Conservation (phyloP, 2,888 invertebrate genomes). For the Lydus trimaculatus region DNA sequence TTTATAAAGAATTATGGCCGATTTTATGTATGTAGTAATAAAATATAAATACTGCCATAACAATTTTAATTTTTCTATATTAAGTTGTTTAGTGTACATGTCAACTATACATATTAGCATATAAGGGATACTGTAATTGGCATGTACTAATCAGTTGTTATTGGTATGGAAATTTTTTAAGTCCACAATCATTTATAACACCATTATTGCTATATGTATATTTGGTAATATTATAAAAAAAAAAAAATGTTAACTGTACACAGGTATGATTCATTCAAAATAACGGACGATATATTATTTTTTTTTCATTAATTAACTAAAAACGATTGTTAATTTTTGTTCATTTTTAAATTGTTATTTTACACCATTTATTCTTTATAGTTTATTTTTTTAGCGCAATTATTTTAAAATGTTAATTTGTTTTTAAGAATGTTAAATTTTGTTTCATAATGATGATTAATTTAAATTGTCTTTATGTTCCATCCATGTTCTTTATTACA, state of each 20-base stretch:
- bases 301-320: neutral
- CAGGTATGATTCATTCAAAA: neutral
- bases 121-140: constrained; percentile 7
- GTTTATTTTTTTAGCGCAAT: constrained; percentile 50
- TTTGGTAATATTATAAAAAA: neutral
- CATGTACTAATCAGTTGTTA: neutral
- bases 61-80: constrained; percentile 2
- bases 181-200: neutral
- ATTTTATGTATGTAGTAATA: constrained; percentile 20
- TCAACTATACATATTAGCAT: constrained; percentile 7
- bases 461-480: constrained; percentile 13
- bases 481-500: neutral
- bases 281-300: neutral
- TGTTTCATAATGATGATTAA: constrained; percentile 36
- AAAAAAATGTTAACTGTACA: neutral
- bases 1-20: constrained; percentile 10
- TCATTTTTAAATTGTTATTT: neutral
- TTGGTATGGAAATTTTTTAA: neutral
- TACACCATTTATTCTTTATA: constrained; percentile 37
- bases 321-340: constrained; percentile 18
- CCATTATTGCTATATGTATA: neutral
- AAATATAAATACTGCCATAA: constrained; percentile 30
- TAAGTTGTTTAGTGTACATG: constrained; percentile 8
- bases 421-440: constrained; percentile 49
- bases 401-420: constrained; percentile 44